Evolutionary conservation across 2,113 vertebrate genomes (phyloP).

Genomic region (Ploceus nigricollis): DNA sequence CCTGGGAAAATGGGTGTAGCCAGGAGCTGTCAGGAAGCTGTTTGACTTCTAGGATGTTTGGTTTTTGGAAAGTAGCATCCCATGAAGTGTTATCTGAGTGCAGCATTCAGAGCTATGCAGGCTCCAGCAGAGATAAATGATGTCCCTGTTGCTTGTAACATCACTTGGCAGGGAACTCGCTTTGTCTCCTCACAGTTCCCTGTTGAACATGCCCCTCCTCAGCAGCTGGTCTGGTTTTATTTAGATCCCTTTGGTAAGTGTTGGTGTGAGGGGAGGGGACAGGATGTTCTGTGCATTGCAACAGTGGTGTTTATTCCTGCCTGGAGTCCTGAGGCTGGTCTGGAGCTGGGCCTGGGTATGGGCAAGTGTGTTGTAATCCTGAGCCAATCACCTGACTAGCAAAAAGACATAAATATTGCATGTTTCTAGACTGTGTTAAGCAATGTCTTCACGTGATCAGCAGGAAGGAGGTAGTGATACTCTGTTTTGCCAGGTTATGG

Average conservation of each 20-base stretch:
- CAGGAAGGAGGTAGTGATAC: slow-evolving; percentile 55
- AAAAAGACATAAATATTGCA: slow-evolving; percentile 32
- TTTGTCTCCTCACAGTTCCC: slow-evolving; percentile 55
- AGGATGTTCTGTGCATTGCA: slow-evolving; percentile 55
- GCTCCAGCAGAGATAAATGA: slow-evolving; percentile 50
- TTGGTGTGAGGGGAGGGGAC: slow-evolving; percentile 39
- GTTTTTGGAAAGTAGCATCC: slow-evolving; percentile 51
- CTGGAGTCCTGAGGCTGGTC: slow-evolving; percentile 43
- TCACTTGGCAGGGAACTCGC: slow-evolving; percentile 33
- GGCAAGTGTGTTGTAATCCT: slow-evolving; percentile 54
- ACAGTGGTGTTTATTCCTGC: slow-evolving; percentile 47
- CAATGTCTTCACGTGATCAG: slow-evolving; percentile 56
- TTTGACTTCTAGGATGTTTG: background rate
- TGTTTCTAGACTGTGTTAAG: slow-evolving; percentile 40
- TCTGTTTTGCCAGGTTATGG: slow-evolving; percentile 32
- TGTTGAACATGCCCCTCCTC: slow-evolving; percentile 52
- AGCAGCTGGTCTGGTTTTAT: slow-evolving; percentile 69
- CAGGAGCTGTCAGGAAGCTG: slow-evolving; percentile 32
- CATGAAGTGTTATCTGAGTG: slow-evolving; percentile 4
- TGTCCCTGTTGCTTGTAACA: slow-evolving; percentile 38
- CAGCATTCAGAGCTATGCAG: slow-evolving; percentile 28
- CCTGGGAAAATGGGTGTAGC: background rate
- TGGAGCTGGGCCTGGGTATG: slow-evolving; percentile 38
- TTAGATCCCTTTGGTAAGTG: slow-evolving; percentile 39
- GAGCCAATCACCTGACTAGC: slow-evolving; percentile 7